These are phyloP conservation scores for Calameuta filiformis DNA, from an alignment of 2,888 invertebrate species.

Conservation along the genomic window DNA sequence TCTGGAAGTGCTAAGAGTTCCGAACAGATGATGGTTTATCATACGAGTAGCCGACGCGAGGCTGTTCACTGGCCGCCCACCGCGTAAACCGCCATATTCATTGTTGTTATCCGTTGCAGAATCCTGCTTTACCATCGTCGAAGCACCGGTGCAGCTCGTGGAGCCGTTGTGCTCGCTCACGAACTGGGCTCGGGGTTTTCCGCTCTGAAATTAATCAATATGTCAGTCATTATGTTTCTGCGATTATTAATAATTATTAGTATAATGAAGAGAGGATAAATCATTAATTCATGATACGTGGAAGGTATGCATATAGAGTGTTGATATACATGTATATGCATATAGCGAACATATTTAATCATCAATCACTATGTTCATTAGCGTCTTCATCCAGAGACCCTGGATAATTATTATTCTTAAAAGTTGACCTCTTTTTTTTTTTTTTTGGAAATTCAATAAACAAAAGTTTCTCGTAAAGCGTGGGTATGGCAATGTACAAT, in stretches of 20 bases:
- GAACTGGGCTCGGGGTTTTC: constrained; percentile 51
- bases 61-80: constrained; percentile 71
- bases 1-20: constrained; percentile 69
- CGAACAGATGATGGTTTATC: constrained; percentile 80
- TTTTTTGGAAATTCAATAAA: background rate
- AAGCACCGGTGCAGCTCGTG: constrained; percentile 19
- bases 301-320: background rate
- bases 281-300: background rate
- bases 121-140: constrained; percentile 33
- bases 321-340: background rate
- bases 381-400: background rate
- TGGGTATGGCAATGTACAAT: background rate
- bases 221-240: background rate
- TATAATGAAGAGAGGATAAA: background rate
- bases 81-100: constrained; percentile 67
- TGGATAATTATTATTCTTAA: background rate
- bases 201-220: constrained; percentile 47
- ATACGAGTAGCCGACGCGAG: constrained; percentile 78
- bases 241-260: background rate
- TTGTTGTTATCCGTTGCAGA: constrained; percentile 53
- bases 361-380: background rate
- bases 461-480: background rate
- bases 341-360: background rate
- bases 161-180: constrained; percentile 52
- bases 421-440: too few relatives aligned